Percentiles rank a stretch among this genome's conserved stretches.
These are phyloP conservation scores for Thera obeliscata DNA, from an alignment of 2,888 invertebrate genomes.

Conservation along the genomic window DNA sequence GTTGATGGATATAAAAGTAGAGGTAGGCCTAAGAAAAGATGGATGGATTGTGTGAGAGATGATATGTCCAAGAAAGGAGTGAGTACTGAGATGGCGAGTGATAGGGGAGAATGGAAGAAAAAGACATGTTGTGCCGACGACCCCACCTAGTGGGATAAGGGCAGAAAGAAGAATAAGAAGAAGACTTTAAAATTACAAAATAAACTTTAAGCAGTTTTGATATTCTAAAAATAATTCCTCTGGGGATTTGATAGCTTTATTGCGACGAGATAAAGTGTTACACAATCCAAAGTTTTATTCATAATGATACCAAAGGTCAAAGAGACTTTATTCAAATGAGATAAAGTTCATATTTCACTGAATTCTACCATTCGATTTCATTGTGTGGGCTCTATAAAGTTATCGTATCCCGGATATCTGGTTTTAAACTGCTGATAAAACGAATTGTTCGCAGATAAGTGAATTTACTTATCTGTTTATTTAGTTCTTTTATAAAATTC, in stretches of 20 bases:
- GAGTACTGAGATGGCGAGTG: too few species aligned
- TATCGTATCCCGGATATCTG: constrained; percentile 23
- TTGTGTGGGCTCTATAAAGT: constrained; percentile 9
- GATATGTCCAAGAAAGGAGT: too few species aligned
- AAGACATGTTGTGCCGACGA: too few species aligned
- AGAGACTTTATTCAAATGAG: constrained; percentile 6
- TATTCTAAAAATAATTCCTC: not conserved
- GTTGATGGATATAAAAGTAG: too few species aligned
- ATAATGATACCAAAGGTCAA: not conserved
- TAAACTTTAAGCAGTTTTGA: too few species aligned
- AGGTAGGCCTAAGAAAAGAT: too few species aligned
- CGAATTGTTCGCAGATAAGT: not conserved
- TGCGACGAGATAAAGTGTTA: not conserved
- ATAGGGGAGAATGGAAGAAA: too few species aligned
- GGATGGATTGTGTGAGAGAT: too few species aligned
- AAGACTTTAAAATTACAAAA: too few species aligned
- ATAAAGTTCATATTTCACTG: constrained; percentile 15
- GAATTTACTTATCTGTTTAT: not conserved
- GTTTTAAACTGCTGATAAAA: constrained; percentile 17
- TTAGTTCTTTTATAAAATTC: not conserved
- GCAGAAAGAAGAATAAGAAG: too few species aligned
- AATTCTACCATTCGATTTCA: not conserved
- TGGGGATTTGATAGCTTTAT: not conserved
- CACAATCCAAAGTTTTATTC: not conserved
- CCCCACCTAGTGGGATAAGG: too few species aligned